A percentile compares a stretch with the other conserved stretches of the same genome.
phyloP scores from a whole-genome alignment of 2,888 invertebrate genomes.

The Drosophila engyochracea region DNA sequence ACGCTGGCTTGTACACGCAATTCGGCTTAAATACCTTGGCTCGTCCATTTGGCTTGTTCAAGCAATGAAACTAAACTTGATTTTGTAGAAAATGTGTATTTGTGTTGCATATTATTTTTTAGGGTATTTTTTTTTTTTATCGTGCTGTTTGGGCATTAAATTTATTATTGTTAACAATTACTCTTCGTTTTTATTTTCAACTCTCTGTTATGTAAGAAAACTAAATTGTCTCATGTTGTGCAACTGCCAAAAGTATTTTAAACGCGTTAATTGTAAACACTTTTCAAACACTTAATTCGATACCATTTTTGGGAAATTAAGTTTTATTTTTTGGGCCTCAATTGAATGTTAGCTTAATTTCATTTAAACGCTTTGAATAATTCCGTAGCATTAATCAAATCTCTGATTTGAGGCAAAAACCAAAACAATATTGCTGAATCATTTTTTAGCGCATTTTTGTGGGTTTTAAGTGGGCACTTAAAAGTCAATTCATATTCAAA shows the following conservation, averaged over 20 bases:
- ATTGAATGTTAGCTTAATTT: constrained; percentile 69
- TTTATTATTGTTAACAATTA: constrained; percentile 56
- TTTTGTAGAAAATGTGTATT: constrained; percentile 48
- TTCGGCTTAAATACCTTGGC: constrained; percentile 60
- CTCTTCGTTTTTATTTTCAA: constrained; percentile 11
- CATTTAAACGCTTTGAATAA: constrained; percentile 53
- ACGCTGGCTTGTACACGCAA: constrained; percentile 57
- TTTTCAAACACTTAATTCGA: constrained; percentile 52
- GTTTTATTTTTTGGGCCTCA: constrained; percentile 17
- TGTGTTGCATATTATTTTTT: constrained; percentile 39
- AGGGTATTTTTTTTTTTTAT: constrained; percentile 1
- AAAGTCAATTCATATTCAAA: constrained; percentile 37
- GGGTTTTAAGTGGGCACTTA: constrained; percentile 46
- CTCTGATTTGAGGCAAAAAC: constrained; percentile 2
- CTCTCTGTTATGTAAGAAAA: constrained; percentile 54
- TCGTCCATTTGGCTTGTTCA: constrained; percentile 24
- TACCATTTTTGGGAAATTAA: constrained; percentile 50
- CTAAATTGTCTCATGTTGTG: constrained; percentile 54
- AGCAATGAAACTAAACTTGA: constrained; percentile 29
- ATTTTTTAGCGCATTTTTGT: constrained; percentile 46
- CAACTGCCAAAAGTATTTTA: constrained; percentile 54
- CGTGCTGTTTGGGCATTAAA: constrained; percentile 53
- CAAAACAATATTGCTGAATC: constrained; percentile 41
- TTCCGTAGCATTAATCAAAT: constrained; percentile 34
- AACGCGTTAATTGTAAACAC: constrained; percentile 64